A percentile compares a stretch with the other conserved stretches of the same genome.
Conservation (phyloP, 2,888 invertebrate species). For the Slavum lentiscoides region DNA sequence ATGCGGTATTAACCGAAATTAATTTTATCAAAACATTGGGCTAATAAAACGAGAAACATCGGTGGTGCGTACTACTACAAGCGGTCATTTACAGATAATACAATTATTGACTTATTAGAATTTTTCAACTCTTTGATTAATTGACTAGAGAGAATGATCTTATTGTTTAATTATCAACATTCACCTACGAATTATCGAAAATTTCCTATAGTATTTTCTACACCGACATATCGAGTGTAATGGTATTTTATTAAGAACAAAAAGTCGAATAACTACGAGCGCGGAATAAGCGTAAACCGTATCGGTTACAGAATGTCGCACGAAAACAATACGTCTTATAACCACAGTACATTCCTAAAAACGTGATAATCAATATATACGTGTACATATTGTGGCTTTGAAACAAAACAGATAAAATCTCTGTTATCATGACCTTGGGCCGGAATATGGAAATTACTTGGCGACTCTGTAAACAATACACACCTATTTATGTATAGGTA, state of each 20-base stretch:
- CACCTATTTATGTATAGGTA: no score
- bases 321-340: not conserved
- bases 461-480: not conserved
- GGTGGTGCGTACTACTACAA: not conserved
- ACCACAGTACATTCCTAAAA: not conserved
- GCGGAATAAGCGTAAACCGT: no score
- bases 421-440: constrained; percentile 23
- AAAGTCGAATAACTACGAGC: no score
- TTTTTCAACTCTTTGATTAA: not conserved
- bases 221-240: no score
- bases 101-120: not conserved
- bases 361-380: not conserved
- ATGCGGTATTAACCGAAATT: no score
- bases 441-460: not conserved
- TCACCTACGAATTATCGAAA: not conserved
- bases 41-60: no score
- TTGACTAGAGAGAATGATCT: not conserved
- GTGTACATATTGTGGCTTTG: not conserved
- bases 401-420: constrained; percentile 13
- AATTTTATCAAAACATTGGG: no score
- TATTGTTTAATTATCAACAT: not conserved
- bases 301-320: no score
- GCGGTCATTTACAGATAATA: not conserved
- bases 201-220: no score
- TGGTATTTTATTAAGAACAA: no score